These are phyloP conservation scores for Onychostruthus taczanowskii DNA, from an alignment of 2,113 vertebrate species.

Conservation along the genomic window DNA sequence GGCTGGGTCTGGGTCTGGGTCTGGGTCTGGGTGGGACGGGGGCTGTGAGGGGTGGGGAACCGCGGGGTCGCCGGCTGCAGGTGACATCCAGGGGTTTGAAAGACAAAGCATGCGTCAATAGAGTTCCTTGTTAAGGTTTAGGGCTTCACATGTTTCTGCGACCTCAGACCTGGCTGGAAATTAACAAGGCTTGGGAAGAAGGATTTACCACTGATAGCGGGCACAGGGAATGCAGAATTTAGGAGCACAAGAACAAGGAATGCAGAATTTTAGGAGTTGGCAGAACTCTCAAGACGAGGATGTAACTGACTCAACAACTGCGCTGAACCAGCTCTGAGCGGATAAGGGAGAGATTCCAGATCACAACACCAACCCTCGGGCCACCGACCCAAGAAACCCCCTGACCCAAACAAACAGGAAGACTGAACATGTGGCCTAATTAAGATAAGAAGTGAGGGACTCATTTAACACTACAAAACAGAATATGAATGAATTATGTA, in stretches of 20 bases:
- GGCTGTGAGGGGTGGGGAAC: neutral
- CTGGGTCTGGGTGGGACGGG: fast-evolving
- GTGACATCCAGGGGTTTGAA: neutral
- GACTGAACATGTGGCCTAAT: neutral
- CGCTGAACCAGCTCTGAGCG: neutral
- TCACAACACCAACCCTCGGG: fast-evolving
- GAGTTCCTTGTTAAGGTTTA: neutral
- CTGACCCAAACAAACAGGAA: fast-evolving
- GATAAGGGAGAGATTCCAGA: neutral
- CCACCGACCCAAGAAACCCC: fast-evolving
- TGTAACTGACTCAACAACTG: neutral
- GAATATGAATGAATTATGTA: neutral
- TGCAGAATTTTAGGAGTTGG: neutral
- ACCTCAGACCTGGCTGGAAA: neutral
- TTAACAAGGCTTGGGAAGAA: neutral
- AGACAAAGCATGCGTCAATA: neutral
- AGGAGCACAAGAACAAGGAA: neutral
- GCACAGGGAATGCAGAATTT: neutral
- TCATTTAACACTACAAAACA: neutral
- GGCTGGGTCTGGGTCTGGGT: fast-evolving
- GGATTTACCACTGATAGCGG: fast-evolving
- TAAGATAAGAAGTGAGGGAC: neutral
- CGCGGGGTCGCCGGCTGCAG: fast-evolving
- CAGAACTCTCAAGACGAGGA: neutral
- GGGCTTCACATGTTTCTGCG: neutral